phyloP scores from a whole-genome alignment of 2,888 invertebrate genomes.

The Kuschelorhynchus macadamiae region DNA sequence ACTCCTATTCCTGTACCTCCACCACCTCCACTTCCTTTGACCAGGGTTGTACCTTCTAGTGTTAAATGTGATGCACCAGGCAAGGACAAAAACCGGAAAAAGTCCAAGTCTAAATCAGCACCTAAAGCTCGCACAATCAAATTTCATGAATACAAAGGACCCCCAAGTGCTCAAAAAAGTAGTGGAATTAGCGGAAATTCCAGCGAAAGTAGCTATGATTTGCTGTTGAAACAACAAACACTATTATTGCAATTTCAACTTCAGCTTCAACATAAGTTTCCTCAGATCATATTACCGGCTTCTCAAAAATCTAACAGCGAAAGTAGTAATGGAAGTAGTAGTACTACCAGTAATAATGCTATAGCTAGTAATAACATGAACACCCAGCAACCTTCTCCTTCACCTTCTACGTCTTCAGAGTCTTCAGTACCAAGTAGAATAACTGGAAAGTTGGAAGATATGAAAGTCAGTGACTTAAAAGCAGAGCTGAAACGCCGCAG shows the following conservation, averaged over 20 bases:
- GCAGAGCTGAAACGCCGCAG: slow-evolving; percentile 94
- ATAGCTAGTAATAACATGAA: slow-evolving; percentile 39
- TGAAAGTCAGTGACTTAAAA: slow-evolving; percentile 96
- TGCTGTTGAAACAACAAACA: slow-evolving; percentile 94
- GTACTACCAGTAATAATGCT: slow-evolving; percentile 64
- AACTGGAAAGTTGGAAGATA: slow-evolving; percentile 86
- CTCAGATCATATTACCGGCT: slow-evolving; percentile 85
- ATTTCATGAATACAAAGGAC: slow-evolving; percentile 97
- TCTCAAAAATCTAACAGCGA: slow-evolving; percentile 69
- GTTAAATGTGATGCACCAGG: slow-evolving; percentile 73
- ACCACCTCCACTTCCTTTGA: slow-evolving; percentile 70
- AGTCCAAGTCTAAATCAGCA: slow-evolving; percentile 84
- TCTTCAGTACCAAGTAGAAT: slow-evolving; percentile 66
- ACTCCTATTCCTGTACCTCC: slow-evolving; percentile 72
- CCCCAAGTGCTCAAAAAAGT: slow-evolving; percentile 85
- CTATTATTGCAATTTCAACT: slow-evolving; percentile 89
- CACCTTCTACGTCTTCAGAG: slow-evolving; percentile 67
- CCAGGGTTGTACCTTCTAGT: slow-evolving; percentile 57
- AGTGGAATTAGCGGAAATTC: slow-evolving; percentile 72
- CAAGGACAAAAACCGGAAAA: slow-evolving; percentile 86
- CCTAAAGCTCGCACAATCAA: slow-evolving; percentile 92
- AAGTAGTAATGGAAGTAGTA: slow-evolving; percentile 14
- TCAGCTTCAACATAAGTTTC: slow-evolving; percentile 86
- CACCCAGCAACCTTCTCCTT: slow-evolving; percentile 66
- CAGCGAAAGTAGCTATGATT: slow-evolving; percentile 89